Conservation (phyloP, 2,113 vertebrate genomes). For the Xiphophorus hellerii region DNA sequence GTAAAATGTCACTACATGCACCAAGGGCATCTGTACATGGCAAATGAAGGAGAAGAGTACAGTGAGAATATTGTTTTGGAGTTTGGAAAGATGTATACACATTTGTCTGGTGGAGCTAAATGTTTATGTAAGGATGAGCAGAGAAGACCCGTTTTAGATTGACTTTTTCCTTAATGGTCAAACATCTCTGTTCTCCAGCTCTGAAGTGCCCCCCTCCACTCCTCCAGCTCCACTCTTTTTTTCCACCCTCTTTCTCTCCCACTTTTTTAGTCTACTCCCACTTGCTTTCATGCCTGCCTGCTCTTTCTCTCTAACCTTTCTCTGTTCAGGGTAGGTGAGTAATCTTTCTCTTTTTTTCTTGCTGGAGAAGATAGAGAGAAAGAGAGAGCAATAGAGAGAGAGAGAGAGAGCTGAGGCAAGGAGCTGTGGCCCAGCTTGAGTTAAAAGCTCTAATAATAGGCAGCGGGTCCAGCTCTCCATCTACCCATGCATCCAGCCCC, state of each 20-base stretch:
- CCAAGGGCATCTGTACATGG: conserved; percentile 9
- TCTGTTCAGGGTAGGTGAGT: conserved; percentile 61
- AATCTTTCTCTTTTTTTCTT: conserved; percentile 42
- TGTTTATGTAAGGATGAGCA: conserved; percentile 6
- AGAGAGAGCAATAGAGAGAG: conserved; percentile 40
- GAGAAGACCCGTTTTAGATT: conserved; percentile 20
- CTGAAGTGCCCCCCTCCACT: conserved; percentile 11
- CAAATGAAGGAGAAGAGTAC: conserved; percentile 10
- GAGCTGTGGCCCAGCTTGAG: conserved; percentile 53
- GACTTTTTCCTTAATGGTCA: conserved; percentile 14
- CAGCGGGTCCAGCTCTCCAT: conserved; percentile 47
- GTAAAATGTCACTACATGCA: conserved; percentile 7
- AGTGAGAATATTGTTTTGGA: conserved; percentile 3
- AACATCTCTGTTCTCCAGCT: conserved; percentile 7
- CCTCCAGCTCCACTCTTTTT: background rate
- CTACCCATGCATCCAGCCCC: conserved; percentile 34
- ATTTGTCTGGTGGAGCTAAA: conserved; percentile 44
- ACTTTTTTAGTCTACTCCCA: conserved; percentile 57
- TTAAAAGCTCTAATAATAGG: conserved; percentile 75
- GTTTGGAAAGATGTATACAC: conserved; percentile 26
- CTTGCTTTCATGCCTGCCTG: conserved; percentile 42
- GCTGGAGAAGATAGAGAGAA: conserved; percentile 37
- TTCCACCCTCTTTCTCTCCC: conserved; percentile 39
- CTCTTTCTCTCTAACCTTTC: conserved; percentile 54
- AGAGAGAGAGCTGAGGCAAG: conserved; percentile 36